These are phyloP conservation scores for Anagyrus pseudococci DNA, from an alignment of 2,888 invertebrate genomes.

Conservation along the genomic window DNA sequence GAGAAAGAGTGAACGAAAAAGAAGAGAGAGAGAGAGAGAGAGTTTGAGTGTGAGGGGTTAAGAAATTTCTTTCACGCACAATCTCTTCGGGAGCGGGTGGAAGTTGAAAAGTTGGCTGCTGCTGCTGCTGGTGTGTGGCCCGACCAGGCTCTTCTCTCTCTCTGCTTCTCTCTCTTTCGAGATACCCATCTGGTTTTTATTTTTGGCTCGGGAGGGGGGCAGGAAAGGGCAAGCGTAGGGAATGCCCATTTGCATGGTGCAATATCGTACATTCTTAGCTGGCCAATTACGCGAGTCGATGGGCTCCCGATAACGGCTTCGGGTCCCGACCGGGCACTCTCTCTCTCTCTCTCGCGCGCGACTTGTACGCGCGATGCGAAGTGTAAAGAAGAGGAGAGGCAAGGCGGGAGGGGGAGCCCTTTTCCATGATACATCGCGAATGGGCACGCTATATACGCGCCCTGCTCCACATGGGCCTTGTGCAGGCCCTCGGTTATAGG, in stretches of 20 bases:
- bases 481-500: too few species aligned
- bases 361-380: background rate
- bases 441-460: constrained; percentile 50
- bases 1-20: background rate
- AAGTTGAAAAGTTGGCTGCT: constrained; percentile 23
- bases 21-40: constrained; percentile 6
- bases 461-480: too few species aligned
- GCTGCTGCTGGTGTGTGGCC: constrained; percentile 14
- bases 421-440: constrained; percentile 53
- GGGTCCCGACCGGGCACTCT: too few species aligned
- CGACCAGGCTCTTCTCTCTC: background rate
- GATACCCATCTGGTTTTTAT: constrained; percentile 36
- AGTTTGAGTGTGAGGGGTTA: too few species aligned
- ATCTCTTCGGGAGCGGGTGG: constrained; percentile 32
- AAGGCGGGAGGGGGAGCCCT: constrained; percentile 19
- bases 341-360: constrained; percentile 1
- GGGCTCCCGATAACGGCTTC: constrained; percentile 49
- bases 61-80: constrained; percentile 29
- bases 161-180: background rate
- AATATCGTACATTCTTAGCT: constrained; percentile 61
- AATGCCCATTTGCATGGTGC: constrained; percentile 60
- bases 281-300: constrained; percentile 62
- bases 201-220: constrained; percentile 35
- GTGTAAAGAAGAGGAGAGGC: background rate
- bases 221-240: constrained; percentile 40